Percentiles rank a stretch among this genome's conserved stretches.
Conservation (phyloP, 2,113 vertebrate species). For the Perca fluviatilis region DNA sequence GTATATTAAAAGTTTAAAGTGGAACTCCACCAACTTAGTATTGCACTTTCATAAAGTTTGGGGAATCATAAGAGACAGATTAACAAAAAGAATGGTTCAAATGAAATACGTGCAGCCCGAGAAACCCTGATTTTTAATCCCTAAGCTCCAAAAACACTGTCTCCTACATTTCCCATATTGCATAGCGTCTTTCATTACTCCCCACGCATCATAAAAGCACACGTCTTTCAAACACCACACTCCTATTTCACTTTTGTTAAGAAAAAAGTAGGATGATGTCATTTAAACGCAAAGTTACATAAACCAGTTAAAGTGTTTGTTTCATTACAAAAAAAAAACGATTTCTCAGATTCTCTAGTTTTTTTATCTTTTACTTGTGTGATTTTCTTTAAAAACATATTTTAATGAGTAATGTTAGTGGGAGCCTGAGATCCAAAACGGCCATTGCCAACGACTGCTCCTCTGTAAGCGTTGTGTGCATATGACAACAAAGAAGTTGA, state of each 20-base stretch:
- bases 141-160: not conserved
- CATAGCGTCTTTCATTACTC: not conserved
- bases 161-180: conserved; percentile 1
- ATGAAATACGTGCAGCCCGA: not conserved
- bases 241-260: not conserved
- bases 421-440: not conserved
- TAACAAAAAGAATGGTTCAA: not conserved
- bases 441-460: not conserved
- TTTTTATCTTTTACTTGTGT: too few species aligned
- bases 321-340: not conserved
- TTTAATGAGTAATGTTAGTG: not conserved
- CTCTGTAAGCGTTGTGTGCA: not conserved
- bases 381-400: not conserved
- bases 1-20: not conserved
- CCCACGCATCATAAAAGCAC: not conserved
- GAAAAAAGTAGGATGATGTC: not conserved
- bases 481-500: not conserved
- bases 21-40: not conserved
- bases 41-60: not conserved
- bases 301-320: not conserved
- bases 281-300: not conserved
- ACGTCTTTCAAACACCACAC: too few species aligned
- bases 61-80: not conserved
- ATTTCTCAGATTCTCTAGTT: not conserved
- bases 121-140: not conserved